Base-by-base conservation (phyloP, 2,888 invertebrate species). In the Limnephilus marmoratus region DNA sequence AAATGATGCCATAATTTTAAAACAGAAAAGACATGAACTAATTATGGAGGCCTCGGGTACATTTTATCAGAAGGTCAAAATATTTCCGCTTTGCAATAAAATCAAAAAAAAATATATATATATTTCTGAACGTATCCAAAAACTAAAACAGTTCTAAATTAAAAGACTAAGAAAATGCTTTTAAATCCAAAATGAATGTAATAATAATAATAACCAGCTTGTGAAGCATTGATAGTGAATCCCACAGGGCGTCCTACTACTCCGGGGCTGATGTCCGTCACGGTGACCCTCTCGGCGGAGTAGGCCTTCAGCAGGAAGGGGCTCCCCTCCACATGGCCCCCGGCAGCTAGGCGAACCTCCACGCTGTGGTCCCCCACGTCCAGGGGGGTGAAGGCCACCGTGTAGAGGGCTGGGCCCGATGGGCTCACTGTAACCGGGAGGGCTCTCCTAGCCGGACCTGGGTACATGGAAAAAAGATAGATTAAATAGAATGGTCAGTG, bases 271-370 rank as follows among this genome's bases (percentile, higher is more conserved):
- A 99, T 99, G 94, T 99, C 99, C 0, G 99, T 98, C 15, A 99
- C 98, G 93, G 98, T 98, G n/a, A 99, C 99, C 95, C 98, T 97
- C 94, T 98, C 97, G 0, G 99, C 98, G 94, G 99, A 99, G 95
- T 99, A 99, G 13, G 99, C 99, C 95, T 99, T 99, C 91, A 99
- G 98, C 49, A 99, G 96, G 95, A 99, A 99, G 24, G 99, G 99
- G 95, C 99, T 99, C 88, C 99, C 99, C 95, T 98, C 98, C 0
- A 99, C 98, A 94, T 98, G 98, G 0, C 98, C 98, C 82, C 97
- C 98, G 80, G 96, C 96, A 0, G 96, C 96, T 82, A 97, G 94
- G 24, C 96, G 96, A 1, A 97, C 98, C 96, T 99, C 99, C 87
- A 99, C 98, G 94, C 98, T 98, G 95, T 99, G 99, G 95, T 99